Evolutionary conservation across 2,888 invertebrate species (phyloP), one percentile per base, ranked within the genome.

Genomic region (Yponomeuta malinellus): DNA sequence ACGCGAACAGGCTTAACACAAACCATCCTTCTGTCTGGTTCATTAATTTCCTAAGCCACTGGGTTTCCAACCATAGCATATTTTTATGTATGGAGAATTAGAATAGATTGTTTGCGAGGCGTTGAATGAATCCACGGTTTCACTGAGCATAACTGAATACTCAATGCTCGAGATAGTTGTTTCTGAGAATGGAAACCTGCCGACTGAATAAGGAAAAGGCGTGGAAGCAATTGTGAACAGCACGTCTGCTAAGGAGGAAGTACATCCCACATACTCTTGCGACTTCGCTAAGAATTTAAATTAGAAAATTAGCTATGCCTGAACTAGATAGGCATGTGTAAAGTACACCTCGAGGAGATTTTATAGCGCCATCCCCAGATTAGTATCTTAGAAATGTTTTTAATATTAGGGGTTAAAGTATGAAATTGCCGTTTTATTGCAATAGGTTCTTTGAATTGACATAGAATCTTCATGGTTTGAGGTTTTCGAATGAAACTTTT

Each of bases 101-200:
- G 33, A 65, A 65, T 65, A 33, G 65, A 29, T 33, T 31, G 65
- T 65, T 65, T 65, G 65, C 15, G 12, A 59, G 52, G 3, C 52
- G 52, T 3, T 59, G 65, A 65, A 65, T 65, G 29, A 29, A 65
- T 65, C 31, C 29, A 33, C 65, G 65, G 29, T 65, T 65, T 65
- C 65, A 23, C 65, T 65, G 65, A 31, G 52, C 52, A 59, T 59
- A 59, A 59, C 52, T 59, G 52, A 59, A 59, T 59, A 59, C 52
- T 59, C 15, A 59, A 59, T 59, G 52, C 52, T 59, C 52, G 52
- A 12, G 52, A 59, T 59, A 59, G 52, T 59, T 59, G 52, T 59
- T 59, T 59, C 52, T 59, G 15, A 59, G 52, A 59, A 59, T 59
- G 52, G 52, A 59, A 59, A 59, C 52, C 52, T 15, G 12, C 52